These are phyloP conservation scores for Fistularia commersonii DNA, from an alignment of 2,797 vertebrate genomes.

Conservation along the genomic window DNA sequence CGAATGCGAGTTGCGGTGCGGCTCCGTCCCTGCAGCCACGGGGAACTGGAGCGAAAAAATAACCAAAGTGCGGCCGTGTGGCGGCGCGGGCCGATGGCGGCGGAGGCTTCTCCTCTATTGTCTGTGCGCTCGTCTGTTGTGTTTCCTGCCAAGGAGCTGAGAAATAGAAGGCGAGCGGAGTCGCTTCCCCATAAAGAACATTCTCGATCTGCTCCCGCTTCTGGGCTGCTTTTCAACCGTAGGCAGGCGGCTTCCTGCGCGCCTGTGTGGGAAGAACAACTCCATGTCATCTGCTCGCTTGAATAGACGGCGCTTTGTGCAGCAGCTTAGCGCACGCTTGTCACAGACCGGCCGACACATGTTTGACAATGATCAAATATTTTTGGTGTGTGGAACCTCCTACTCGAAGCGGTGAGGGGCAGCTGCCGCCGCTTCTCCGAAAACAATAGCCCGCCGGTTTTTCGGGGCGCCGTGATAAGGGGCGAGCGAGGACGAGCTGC, in stretches of 20 bases:
- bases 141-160: constrained; percentile 48
- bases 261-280: constrained; percentile 65
- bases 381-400: constrained; percentile 56
- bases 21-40: constrained; percentile 28
- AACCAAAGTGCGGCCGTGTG: constrained; percentile 19
- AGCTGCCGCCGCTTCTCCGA: constrained; percentile 30
- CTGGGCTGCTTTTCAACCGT: constrained; percentile 66
- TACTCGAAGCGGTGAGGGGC: constrained; percentile 53
- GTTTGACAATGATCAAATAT: constrained; percentile 70
- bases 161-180: constrained; percentile 49
- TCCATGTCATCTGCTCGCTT: constrained; percentile 63
- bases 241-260: constrained; percentile 59
- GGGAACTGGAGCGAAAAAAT: constrained; percentile 9
- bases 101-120: constrained; percentile 52
- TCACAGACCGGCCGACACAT: constrained; percentile 55
- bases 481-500: constrained; percentile 31
- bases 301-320: constrained; percentile 56
- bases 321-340: constrained; percentile 55
- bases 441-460: constrained; percentile 31
- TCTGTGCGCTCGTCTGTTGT: constrained; percentile 51
- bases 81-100: constrained; percentile 46
- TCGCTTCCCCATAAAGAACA: constrained; percentile 57
- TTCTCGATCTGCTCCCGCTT: constrained; percentile 48
- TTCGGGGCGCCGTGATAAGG: constrained; percentile 62
- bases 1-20: background rate